phyloP scores from a whole-genome alignment of 2,113 vertebrate species.

The Odocoileus hemionus region DNA sequence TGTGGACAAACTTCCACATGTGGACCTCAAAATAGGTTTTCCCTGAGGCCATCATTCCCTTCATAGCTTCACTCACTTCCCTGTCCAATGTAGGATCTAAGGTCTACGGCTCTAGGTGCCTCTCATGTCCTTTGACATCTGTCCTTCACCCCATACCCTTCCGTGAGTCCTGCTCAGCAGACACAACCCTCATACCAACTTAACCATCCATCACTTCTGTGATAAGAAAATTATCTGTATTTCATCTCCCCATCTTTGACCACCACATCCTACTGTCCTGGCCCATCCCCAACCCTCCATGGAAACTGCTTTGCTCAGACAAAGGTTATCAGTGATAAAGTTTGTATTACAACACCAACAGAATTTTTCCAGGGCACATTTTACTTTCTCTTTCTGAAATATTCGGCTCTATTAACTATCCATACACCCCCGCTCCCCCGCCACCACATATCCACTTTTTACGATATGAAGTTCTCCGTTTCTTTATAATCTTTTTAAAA shows the following conservation, averaged over 20 bases:
- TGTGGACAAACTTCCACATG: neutral
- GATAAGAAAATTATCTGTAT: neutral
- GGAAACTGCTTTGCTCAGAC: neutral
- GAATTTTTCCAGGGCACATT: neutral
- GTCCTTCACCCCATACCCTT: neutral
- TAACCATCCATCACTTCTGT: neutral
- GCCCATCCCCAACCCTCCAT: neutral
- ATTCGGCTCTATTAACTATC: neutral
- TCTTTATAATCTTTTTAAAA: neutral
- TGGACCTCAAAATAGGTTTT: neutral
- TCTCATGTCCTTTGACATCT: neutral
- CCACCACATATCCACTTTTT: neutral
- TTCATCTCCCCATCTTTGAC: neutral
- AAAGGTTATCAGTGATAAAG: neutral
- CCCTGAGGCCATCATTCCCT: neutral
- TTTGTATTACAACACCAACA: neutral
- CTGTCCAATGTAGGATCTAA: neutral
- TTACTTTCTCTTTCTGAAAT: neutral
- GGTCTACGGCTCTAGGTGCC: neutral
- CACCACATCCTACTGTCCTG: neutral
- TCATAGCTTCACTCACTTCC: neutral
- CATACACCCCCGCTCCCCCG: accelerated
- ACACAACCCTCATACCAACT: neutral
- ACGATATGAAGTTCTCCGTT: neutral
- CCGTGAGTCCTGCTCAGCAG: neutral